Evolutionary conservation across 2,113 vertebrate species (phyloP).

Genomic region (Scalopus aquaticus): DNA sequence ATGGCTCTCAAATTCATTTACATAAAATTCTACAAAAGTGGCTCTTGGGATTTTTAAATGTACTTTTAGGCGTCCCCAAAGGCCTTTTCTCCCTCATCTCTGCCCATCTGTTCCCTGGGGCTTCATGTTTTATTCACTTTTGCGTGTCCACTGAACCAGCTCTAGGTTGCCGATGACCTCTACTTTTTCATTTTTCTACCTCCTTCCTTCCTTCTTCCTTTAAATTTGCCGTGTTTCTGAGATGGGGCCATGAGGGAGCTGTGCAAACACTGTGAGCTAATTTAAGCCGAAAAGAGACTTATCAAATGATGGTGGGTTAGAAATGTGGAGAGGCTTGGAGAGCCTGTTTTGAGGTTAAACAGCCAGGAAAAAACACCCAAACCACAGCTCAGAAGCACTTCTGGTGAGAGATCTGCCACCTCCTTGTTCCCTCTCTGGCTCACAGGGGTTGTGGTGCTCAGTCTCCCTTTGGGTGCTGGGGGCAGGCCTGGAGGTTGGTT

Average conservation of each 20-base stretch:
- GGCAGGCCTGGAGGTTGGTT: too few species aligned
- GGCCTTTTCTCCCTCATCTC: neutral
- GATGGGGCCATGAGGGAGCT: neutral
- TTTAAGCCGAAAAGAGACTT: constrained; percentile 5
- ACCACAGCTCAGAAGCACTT: constrained; percentile 63
- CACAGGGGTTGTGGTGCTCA: neutral
- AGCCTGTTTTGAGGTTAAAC: constrained; percentile 73
- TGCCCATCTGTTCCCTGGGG: neutral
- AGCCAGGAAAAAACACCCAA: constrained; percentile 75
- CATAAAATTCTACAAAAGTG: neutral
- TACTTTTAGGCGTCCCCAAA: neutral
- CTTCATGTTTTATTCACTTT: neutral
- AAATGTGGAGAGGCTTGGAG: constrained; percentile 51
- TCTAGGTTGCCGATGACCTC: neutral
- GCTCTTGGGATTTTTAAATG: neutral
- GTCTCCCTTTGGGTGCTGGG: too few species aligned
- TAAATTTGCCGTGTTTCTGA: neutral
- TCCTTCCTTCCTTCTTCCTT: neutral
- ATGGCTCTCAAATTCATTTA: neutral
- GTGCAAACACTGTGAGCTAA: too few species aligned
- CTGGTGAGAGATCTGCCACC: constrained; percentile 45
- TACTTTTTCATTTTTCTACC: neutral
- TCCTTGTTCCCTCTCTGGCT: neutral
- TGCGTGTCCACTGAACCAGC: neutral
- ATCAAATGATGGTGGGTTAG: neutral